Evolutionary conservation across 1,140 invertebrate genomes (phyloP).

Genomic region (Caerostris darwini): DNA sequence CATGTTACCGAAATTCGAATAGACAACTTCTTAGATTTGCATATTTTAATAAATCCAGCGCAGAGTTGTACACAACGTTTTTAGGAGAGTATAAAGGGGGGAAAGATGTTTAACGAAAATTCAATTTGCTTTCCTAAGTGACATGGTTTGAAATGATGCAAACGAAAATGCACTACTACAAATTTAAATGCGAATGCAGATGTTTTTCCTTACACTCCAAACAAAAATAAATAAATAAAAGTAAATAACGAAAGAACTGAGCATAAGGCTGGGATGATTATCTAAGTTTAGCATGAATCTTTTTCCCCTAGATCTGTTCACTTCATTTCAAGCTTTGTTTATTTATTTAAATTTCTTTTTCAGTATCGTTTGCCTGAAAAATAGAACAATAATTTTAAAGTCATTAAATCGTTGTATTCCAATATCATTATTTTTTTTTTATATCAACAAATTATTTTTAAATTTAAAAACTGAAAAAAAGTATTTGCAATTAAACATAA

Average conservation of each 20-base stretch:
- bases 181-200: slow-evolving; percentile 31
- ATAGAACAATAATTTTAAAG: not conserved
- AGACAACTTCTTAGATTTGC: slow-evolving; percentile 19
- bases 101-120: slow-evolving; percentile 52
- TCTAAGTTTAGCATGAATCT: not conserved
- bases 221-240: not conserved
- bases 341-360: not conserved
- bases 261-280: not conserved
- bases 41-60: slow-evolving; percentile 40
- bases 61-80: not conserved
- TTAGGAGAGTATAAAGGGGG: not conserved
- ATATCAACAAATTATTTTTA: not conserved
- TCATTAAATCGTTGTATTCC: not conserved
- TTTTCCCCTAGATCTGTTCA: not conserved
- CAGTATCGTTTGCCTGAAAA: not conserved
- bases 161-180: not conserved
- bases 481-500: too few species aligned
- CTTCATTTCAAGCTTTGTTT: not conserved
- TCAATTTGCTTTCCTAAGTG: slow-evolving; percentile 12
- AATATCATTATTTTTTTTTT: not conserved
- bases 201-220: not conserved
- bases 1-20: not conserved
- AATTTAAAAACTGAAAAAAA: not conserved
- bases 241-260: not conserved
- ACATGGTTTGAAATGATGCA: slow-evolving; percentile 35